phyloP scores from a whole-genome alignment of 2,797 vertebrate genomes.

The Alfaro cultratus region DNA sequence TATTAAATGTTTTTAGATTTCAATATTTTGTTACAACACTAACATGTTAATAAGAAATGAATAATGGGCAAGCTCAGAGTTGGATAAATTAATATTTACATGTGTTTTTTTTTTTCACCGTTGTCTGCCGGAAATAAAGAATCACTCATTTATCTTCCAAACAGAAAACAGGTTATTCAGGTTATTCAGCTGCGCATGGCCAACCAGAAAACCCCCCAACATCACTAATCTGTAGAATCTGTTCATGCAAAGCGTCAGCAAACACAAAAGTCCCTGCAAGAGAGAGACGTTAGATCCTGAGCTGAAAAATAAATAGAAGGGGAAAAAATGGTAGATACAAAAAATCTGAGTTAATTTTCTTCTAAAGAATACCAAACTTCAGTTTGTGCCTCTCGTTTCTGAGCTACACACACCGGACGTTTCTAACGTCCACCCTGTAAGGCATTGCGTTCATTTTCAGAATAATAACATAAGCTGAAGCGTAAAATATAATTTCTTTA shows the following conservation, averaged over 20 bases:
- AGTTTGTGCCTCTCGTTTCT: not conserved
- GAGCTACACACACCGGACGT: not conserved
- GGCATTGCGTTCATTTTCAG: not conserved
- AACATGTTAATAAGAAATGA: too few species aligned
- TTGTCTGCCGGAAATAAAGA: too few species aligned
- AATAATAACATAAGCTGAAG: not conserved
- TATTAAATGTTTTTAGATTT: too few species aligned
- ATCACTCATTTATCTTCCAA: not conserved
- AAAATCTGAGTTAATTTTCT: not conserved
- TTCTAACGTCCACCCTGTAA: not conserved
- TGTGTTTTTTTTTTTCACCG: too few species aligned
- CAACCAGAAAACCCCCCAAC: not conserved
- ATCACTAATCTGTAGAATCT: not conserved
- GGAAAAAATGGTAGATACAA: not conserved
- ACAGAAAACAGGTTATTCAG: not conserved
- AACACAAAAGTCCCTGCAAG: not conserved
- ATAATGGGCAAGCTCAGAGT: too few species aligned
- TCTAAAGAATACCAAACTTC: not conserved
- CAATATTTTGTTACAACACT: too few species aligned
- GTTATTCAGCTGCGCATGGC: not conserved
- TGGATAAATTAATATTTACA: too few species aligned
- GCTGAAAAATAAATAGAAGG: not conserved
- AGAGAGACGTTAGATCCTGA: not conserved
- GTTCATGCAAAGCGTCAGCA: not conserved
- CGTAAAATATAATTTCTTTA: not conserved